Evolutionary conservation across 2,797 vertebrate genomes (phyloP).

Genomic region (Dromococcyx pavoninus): DNA sequence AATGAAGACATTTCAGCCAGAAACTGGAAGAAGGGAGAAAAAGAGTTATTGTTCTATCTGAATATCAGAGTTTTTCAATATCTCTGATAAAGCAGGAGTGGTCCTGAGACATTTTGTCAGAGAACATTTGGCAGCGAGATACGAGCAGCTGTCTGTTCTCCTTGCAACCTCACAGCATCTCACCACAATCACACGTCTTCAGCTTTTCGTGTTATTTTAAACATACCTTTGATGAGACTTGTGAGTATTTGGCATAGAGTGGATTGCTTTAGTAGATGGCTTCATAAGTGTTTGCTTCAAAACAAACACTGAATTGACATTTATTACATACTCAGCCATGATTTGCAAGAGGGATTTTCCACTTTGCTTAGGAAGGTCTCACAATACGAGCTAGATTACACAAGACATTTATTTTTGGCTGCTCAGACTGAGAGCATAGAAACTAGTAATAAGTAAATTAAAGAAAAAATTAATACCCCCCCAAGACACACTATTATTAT

Average conservation of each 20-base stretch:
- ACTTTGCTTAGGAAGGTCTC: not conserved
- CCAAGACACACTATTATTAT: not conserved
- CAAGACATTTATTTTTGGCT: not conserved
- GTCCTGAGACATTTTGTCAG: not conserved
- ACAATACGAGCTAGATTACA: not conserved
- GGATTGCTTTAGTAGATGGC: not conserved
- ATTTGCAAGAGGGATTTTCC: constrained; percentile 25
- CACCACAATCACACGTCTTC: not conserved
- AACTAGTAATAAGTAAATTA: not conserved
- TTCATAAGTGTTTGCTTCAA: not conserved
- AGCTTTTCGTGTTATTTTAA: not conserved
- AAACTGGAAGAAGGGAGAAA: not conserved
- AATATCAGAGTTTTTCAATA: not conserved
- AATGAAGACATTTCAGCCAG: not conserved
- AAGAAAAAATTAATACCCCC: not conserved
- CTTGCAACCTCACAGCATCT: not conserved
- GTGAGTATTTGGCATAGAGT: not conserved
- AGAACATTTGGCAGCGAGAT: not conserved
- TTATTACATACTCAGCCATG: not conserved
- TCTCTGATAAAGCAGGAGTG: not conserved
- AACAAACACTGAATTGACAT: not conserved
- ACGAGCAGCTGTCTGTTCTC: not conserved
- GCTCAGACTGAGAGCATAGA: not conserved
- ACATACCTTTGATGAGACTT: not conserved
- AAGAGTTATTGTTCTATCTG: not conserved